These are phyloP conservation scores for Athetis lepigone DNA, from an alignment of 2,888 invertebrate species.

Conservation along the genomic window DNA sequence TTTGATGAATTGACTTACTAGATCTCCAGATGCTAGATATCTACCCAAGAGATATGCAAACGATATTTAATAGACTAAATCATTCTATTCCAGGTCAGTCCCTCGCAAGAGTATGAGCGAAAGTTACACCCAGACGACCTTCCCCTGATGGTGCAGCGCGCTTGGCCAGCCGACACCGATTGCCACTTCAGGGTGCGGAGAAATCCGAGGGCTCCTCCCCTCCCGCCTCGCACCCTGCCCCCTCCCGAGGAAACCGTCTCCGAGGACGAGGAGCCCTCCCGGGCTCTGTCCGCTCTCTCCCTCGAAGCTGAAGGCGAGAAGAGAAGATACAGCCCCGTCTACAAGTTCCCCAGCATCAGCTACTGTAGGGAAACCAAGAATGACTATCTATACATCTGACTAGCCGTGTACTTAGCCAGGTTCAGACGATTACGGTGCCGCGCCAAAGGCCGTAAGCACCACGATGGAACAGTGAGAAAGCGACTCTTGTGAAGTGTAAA, in stretches of 20 bases:
- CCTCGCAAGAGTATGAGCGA: constrained; percentile 96
- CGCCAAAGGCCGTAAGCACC: constrained; percentile 67
- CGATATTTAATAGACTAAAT: neutral
- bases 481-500: constrained; percentile 81
- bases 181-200: constrained; percentile 96
- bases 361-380: constrained; percentile 87
- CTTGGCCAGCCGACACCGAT: constrained; percentile 92
- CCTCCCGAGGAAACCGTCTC: constrained; percentile 73
- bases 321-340: constrained; percentile 86
- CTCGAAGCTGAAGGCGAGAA: constrained; percentile 83
- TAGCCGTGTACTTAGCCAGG: constrained; percentile 71
- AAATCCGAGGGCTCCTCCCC: constrained; percentile 95
- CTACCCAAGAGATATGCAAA: too few relatives aligned
- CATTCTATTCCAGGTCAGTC: constrained; percentile 89
- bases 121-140: constrained; percentile 96
- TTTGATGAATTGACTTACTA: too few relatives aligned
- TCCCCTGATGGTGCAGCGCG: constrained; percentile 95
- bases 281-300: constrained; percentile 85
- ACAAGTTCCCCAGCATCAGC: constrained; percentile 87
- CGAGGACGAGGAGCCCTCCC: constrained; percentile 80
- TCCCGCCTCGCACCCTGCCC: constrained; percentile 91
- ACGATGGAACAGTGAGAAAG: constrained; percentile 70
- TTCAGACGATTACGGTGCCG: constrained; percentile 64
- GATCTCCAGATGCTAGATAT: too few relatives aligned
- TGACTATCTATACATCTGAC: constrained; percentile 88